These are phyloP conservation scores for Magallana ariakensis DNA, from an alignment of 1,140 invertebrate genomes.

Conservation along the genomic window DNA sequence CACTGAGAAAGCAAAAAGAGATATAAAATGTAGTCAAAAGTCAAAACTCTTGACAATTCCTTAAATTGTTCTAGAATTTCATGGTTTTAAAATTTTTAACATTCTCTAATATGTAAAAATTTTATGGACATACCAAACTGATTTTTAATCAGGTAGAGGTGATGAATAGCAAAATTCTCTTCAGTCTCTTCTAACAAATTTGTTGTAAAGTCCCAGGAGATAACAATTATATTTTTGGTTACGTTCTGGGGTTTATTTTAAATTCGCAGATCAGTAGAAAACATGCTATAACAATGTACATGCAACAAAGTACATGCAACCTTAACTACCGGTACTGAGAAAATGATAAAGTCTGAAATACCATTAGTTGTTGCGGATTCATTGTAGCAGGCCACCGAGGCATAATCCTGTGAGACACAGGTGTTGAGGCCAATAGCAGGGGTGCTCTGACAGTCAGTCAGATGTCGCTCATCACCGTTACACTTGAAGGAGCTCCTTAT, in stretches of 20 bases:
- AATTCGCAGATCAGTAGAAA: neutral
- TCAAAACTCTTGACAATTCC: too few species aligned
- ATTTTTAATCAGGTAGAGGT: too few species aligned
- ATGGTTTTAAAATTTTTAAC: too few species aligned
- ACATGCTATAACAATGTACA: neutral
- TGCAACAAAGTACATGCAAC: neutral
- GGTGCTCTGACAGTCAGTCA: constrained; percentile 62
- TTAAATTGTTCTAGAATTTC: too few species aligned
- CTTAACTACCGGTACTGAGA: neutral
- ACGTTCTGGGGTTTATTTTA: neutral
- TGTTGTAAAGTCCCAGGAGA: too few species aligned
- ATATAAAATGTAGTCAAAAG: too few species aligned
- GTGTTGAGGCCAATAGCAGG: neutral
- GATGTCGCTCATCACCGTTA: constrained; percentile 62
- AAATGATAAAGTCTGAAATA: neutral
- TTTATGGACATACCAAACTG: too few species aligned
- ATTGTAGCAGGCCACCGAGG: constrained; percentile 69
- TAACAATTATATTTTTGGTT: too few species aligned
- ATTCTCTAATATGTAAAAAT: too few species aligned
- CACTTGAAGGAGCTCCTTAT: constrained; percentile 61
- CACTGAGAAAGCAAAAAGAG: too few species aligned
- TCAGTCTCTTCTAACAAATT: too few species aligned
- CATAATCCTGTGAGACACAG: constrained; percentile 63
- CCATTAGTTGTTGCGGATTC: constrained; percentile 36
- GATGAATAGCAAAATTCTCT: too few species aligned